Evolutionary conservation across 2,888 invertebrate species (phyloP), one percentile per base, ranked within the genome.

Genomic region (Campoplex capitator): DNA sequence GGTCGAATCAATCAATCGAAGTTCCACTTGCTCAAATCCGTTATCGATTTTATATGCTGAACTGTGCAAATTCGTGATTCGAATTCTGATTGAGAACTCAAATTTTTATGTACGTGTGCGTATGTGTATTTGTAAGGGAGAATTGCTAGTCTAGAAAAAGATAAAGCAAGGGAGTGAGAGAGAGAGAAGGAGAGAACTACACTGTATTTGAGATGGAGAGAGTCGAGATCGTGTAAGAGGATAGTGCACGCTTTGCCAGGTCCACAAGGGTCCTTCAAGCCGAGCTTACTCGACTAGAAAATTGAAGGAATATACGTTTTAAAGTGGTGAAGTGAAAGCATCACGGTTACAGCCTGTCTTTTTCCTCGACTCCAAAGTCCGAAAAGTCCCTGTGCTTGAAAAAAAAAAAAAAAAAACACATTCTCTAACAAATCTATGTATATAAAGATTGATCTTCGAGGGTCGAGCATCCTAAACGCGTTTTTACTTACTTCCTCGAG

Each of bases 211-310:
- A 79, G 82, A 81, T 73, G 89, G 89, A 91, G 86, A 83, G 82
- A 90, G 90, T 91, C 92, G 93, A 94, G 94, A 94, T 94, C 94
- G 93, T 93, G 93, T 94, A 94, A 94, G 93, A 93, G 94, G 94
- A 94, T 94, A 94, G 94, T 94, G 93, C 94, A 94, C 94, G 94
- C 94, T 94, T 94, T 94, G 93, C 93, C 93, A 92, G 92, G 90
- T 92, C 89, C 92, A 93, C 92, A 93, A 94, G 94, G 92, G 91
- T 91, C 90, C 94, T 94, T 92, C 91, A 92, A 92, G 90, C 78
- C 74, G 89, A 88, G 94, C 93, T 94, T 94, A 93, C 91, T 94
- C 94, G 91, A 92, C 94, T 93, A 91, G 93, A 94, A 94, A 94
- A 94, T 94, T 92, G 93, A 94, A 94, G 93, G 92, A 94, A 94